These are phyloP conservation scores for Scomber japonicus DNA, from an alignment of 2,113 vertebrate species.

Conservation along the genomic window DNA sequence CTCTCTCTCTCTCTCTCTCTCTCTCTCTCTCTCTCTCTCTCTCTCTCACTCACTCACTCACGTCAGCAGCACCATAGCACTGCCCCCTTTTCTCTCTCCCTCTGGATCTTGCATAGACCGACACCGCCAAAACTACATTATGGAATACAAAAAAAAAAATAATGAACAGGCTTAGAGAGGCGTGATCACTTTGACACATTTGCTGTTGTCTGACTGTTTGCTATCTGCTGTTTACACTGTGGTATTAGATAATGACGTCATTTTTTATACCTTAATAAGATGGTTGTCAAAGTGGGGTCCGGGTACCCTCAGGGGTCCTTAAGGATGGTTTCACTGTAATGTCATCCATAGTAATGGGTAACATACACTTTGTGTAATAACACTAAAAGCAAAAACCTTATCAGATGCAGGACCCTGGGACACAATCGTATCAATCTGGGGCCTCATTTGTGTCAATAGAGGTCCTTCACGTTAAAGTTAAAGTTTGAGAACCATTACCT, in stretches of 20 bases:
- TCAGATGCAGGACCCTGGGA: no score
- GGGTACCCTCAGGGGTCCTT: no score
- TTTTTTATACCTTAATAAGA: neutral
- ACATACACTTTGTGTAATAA: no score
- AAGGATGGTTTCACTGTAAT: no score
- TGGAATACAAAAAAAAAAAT: constrained; percentile 22
- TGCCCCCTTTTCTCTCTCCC: constrained; percentile 60
- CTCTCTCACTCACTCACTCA: constrained; percentile 51
- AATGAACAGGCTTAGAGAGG: constrained; percentile 35
- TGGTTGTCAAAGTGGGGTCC: no score
- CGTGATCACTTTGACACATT: constrained; percentile 52
- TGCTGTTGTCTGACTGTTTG: constrained; percentile 22
- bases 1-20: constrained; percentile 46
- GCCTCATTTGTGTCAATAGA: no score
- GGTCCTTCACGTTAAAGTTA: no score
- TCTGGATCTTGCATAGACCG: constrained; percentile 35
- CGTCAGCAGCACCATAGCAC: constrained; percentile 72
- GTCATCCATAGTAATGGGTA: no score
- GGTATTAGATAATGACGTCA: neutral
- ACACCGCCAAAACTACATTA: constrained; percentile 10
- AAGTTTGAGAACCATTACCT: neutral
- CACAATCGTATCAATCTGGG: no score
- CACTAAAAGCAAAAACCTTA: no score
- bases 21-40: constrained; percentile 61
- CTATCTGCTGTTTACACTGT: neutral